Evolutionary conservation across 2,888 invertebrate genomes (phyloP), one percentile per base, ranked within the genome.

Genomic region (Apodemia mormo): DNA sequence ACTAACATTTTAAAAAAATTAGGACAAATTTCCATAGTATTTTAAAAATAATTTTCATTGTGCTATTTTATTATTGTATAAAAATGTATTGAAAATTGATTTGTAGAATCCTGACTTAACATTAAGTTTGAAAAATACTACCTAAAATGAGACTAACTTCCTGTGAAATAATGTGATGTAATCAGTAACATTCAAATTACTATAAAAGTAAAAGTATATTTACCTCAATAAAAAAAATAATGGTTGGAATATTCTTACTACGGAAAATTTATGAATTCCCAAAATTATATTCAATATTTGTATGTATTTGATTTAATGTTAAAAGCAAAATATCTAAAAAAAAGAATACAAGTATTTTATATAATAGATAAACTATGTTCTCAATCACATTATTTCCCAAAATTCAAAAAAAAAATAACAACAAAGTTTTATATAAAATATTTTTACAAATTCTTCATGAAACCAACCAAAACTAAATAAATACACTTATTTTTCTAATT

Each of bases 41-140:
- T 58, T 58, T 30, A 30, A 58, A 58, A 30, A 58, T 58, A 58
- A 29, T 58, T 58, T 58, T 12, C 58, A 29, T 58, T 58, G 61
- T 61, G 61, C 61, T 61, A 61, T 61, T 61, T 10, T 33, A 14
- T 61, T 61, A 61, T 12, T 10, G 61, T 61, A 61, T 12, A 61
- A 61, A 58, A 61, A 61, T 58, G 61, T 61, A 33, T 61, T 61
- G 33, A 61, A 61, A 61, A 61, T 61, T 61, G 12, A 33, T 61
- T 61, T 49, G 49, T 49, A 3, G 33, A 30, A 61, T 33, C 12
- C 61, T 61, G 61, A 61, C 33, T 30, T 61, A 61, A 49, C 14
- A 61, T 61, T 61, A 33, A 61, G 61, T 33, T 61, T 30, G 61
- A 61, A 61, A 61, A 61, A 61, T 14, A 61, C 30, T 61, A 61